Evolutionary conservation across 2,888 invertebrate species (phyloP), one percentile per base, ranked within the genome.

Genomic region (Philaethria dido): DNA sequence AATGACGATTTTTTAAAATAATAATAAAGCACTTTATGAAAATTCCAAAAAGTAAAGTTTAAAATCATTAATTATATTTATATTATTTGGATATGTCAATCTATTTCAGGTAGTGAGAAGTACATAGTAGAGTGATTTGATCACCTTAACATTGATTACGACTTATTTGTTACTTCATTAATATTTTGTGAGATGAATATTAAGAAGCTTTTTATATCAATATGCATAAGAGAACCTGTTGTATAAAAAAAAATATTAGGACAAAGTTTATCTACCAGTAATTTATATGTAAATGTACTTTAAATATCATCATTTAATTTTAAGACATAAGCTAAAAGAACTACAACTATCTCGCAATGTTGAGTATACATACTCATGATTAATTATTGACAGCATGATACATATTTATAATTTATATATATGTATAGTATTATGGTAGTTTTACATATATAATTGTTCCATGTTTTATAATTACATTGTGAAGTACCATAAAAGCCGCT

Each of bases 181-280:
- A 3, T 39, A 42, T 42, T 22, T 42, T 25, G 22, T 25, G 42
- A 57, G 22, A 42, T 42, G 57, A 57, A 42, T 57, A 42, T 42
- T 42, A 57, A 57, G 0, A 39, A 39, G 3, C 20, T n/a, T 42
- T 16, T 22, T 22, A 11, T 29, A 55, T 39, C 16, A 8, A 14
- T 3, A 25, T 29, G 2, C 18, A 1, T 45, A 16, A 18, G 1
- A 45, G 18, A 45, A 18, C 22, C 3, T 5, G 48, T 22, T 1
- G 0, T 48, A 11, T 1, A 13, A 22, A 6, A 14, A 22, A 22
- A 8, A 14, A 25, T 22, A 14, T n/a, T n/a, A 8, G 9, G 14
- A 25, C n/a, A 50, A 50, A 2, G 11, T 25, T 48, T 48, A 22
- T 22, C 13, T 48, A 9, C n/a, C 3, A 44, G 16, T 16, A 16